phyloP scores from a whole-genome alignment of 2,888 invertebrate species.

The Nezara viridula region DNA sequence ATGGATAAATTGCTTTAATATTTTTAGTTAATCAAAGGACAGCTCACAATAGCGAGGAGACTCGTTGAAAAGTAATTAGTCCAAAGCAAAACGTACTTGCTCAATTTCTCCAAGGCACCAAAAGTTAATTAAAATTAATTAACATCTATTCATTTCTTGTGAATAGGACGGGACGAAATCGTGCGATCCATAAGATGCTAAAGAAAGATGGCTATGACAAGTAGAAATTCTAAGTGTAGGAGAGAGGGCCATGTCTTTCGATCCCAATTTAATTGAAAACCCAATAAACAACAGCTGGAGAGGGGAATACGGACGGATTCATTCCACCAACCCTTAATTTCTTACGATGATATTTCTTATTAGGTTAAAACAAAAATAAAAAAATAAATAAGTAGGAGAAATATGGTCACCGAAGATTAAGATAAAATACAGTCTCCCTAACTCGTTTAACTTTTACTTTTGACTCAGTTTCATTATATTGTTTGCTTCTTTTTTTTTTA shows the following conservation, averaged over 20 bases:
- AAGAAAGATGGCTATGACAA: constrained; percentile 35
- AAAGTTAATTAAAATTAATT: constrained; percentile 48
- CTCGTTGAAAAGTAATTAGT: constrained; percentile 1
- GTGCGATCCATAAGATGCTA: constrained; percentile 35
- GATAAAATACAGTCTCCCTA: not conserved
- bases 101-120: not conserved
- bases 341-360: constrained; percentile 8
- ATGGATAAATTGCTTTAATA: not conserved
- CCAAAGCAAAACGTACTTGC: constrained; percentile 22
- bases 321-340: constrained; percentile 21
- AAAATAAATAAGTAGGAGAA: not conserved
- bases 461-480: not conserved
- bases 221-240: not conserved
- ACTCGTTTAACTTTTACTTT: constrained; percentile 13
- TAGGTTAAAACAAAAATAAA: not conserved
- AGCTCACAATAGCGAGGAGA: not conserved
- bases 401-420: not conserved
- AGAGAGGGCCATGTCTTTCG: not conserved
- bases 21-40: not conserved
- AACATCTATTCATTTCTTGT: constrained; percentile 49
- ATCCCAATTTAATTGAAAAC: constrained; percentile 34
- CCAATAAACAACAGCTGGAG: constrained; percentile 24
- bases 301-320: not conserved
- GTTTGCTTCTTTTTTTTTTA: not conserved
- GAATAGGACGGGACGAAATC: not conserved